These are phyloP conservation scores for Portevinia maculata DNA, from an alignment of 2,888 invertebrate genomes.

Conservation along the genomic window DNA sequence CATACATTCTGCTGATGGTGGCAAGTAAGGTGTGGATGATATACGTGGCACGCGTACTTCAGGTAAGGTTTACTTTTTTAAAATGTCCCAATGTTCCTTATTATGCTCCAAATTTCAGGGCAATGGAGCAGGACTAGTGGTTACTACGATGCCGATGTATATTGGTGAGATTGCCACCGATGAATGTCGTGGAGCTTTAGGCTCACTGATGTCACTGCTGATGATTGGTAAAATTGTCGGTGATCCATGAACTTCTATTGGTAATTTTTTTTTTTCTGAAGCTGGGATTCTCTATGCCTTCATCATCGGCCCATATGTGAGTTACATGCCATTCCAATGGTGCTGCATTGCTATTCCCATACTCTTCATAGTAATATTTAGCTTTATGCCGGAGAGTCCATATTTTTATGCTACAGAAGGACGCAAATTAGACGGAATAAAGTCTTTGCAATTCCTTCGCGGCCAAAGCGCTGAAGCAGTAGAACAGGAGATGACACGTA, in stretches of 20 bases:
- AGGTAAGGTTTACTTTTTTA: slow-evolving; percentile 67
- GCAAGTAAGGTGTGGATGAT: slow-evolving; percentile 85
- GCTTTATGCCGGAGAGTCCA: slow-evolving; percentile 93
- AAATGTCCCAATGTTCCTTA: no score
- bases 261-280: slow-evolving; percentile 47
- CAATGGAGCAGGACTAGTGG: slow-evolving; percentile 86
- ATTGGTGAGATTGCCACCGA: slow-evolving; percentile 93
- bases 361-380: slow-evolving; percentile 85
- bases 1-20: slow-evolving; percentile 87
- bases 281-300: slow-evolving; percentile 88
- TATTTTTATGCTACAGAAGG: slow-evolving; percentile 87
- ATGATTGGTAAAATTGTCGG: slow-evolving; percentile 84
- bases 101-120: slow-evolving; percentile 82
- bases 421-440: slow-evolving; percentile 84
- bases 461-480: slow-evolving; percentile 85
- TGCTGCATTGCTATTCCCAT: slow-evolving; percentile 86
- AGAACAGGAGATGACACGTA: slow-evolving; percentile 86
- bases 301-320: slow-evolving; percentile 88
- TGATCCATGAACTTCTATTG: background rate
- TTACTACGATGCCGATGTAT: slow-evolving; percentile 92
- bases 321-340: slow-evolving; percentile 86
- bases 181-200: slow-evolving; percentile 90
- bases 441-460: slow-evolving; percentile 87
- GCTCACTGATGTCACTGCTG: slow-evolving; percentile 91
- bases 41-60: slow-evolving; percentile 82